phyloP scores from a whole-genome alignment of 2,113 vertebrate species.

The Psilopsiagon aurifrons region DNA sequence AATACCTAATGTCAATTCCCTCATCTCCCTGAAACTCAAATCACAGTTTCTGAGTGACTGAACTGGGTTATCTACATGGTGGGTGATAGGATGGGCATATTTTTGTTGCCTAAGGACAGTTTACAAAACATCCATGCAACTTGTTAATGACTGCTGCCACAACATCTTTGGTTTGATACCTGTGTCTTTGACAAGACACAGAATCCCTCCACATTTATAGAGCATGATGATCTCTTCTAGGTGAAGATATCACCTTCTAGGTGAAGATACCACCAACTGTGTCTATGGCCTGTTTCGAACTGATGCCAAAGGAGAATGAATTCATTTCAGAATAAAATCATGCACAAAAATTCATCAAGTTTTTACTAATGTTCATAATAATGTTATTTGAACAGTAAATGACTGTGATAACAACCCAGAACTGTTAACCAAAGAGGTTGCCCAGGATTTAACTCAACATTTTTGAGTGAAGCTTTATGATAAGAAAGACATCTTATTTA shows the following conservation, averaged over 20 bases:
- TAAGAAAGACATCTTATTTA: background rate
- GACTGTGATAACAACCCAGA: background rate
- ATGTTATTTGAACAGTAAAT: background rate
- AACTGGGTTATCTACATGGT: background rate
- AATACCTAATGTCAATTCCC: background rate
- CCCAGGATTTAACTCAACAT: background rate
- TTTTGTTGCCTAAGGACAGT: background rate
- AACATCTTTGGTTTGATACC: background rate
- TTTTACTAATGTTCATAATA: background rate
- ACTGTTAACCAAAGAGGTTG: background rate
- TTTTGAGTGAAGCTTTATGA: background rate
- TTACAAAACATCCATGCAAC: background rate
- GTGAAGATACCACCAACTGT: background rate
- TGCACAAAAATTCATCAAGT: background rate
- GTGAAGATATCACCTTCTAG: background rate
- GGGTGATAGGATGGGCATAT: background rate
- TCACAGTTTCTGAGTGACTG: background rate
- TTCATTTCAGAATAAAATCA: background rate
- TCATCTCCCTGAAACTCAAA: background rate
- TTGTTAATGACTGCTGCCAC: background rate
- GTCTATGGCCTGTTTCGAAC: background rate
- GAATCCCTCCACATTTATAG: background rate
- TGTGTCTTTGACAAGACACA: background rate
- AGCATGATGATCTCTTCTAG: background rate
- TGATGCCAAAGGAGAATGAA: background rate